These are phyloP conservation scores for Sinotaia quadrata DNA, from an alignment of 2,888 invertebrate species.

Conservation along the genomic window DNA sequence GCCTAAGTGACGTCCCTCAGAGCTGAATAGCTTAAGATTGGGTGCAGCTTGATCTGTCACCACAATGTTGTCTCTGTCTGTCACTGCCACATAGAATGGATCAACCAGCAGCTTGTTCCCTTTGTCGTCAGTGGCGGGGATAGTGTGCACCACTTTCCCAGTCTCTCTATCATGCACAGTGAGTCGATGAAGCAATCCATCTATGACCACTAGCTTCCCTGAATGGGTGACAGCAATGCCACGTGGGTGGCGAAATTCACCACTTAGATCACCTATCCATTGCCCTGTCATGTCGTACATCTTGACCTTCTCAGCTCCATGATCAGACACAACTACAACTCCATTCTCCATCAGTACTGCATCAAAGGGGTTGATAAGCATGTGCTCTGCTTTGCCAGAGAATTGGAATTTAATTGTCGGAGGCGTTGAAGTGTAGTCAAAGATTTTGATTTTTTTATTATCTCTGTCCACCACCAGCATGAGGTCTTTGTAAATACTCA, in stretches of 20 bases:
- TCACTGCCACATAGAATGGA: slow-evolving; percentile 64
- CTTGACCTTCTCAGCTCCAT: slow-evolving; percentile 61
- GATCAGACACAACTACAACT: slow-evolving; percentile 64
- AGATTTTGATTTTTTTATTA: slow-evolving; percentile 65
- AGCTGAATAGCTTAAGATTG: slow-evolving; percentile 53
- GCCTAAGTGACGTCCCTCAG: slow-evolving; percentile 49
- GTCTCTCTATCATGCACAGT: slow-evolving; percentile 56
- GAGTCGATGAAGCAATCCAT: slow-evolving; percentile 54
- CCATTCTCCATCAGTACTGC: slow-evolving; percentile 57
- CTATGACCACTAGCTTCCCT: slow-evolving; percentile 62
- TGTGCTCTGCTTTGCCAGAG: slow-evolving; percentile 47
- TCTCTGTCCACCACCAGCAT: slow-evolving; percentile 64
- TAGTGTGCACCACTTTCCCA: slow-evolving; percentile 49
- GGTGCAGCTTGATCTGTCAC: slow-evolving; percentile 67
- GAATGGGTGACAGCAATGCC: slow-evolving; percentile 60
- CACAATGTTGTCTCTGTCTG: slow-evolving; percentile 58
- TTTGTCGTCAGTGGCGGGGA: slow-evolving; percentile 41
- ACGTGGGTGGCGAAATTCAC: slow-evolving; percentile 61
- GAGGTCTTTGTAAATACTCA: slow-evolving; percentile 49
- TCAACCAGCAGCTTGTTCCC: slow-evolving; percentile 55
- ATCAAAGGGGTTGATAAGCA: slow-evolving; percentile 64
- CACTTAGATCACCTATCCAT: slow-evolving; percentile 49
- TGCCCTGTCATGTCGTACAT: slow-evolving; percentile 53
- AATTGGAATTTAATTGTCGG: slow-evolving; percentile 53
- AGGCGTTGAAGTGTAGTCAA: slow-evolving; percentile 34